Evolutionary conservation across 2,797 vertebrate species (phyloP), one percentile per base, ranked within the genome.

Genomic region (Anabas testudineus): DNA sequence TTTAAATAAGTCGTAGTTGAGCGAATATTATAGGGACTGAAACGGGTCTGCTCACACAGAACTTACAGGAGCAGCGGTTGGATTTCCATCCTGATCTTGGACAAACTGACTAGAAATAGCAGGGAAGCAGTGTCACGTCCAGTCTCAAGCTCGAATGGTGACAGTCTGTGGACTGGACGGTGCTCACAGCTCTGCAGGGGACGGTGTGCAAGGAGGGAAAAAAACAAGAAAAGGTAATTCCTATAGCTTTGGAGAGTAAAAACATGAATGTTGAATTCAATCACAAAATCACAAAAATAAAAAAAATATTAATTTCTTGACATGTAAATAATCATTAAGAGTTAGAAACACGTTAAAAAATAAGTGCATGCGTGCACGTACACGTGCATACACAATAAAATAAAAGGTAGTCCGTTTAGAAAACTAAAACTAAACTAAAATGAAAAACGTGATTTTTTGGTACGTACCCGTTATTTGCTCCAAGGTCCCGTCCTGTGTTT

Each of bases 31-130:
- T 7, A 43, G 32, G 18, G 13, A 21, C 36, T 28, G 47, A 58
- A 63, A 43, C 16, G 15, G 10, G 32, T 71, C 18, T 37, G 58
- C 54, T 71, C 22, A 26, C 48, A 41, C 45, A 71, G 67, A 89
- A 93, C 93, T 94, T 93, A 82, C 77, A 61, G 67, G 58, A 58
- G 49, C 30, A 57, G 80, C 41, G 36, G 47, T 1, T 39, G 68
- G 64, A 70, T 80, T 52, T 91, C 78, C 83, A 74, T 64, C 71
- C 75, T 67, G 63, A 70, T 76, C 67, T 80, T 72, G 58, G 78
- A 74, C 36, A 78, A 62, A 58, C 2, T 70, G 67, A 73, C 24
- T 64, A 48, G 57, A 79, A 78, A 67, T 28, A 67, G 30, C 68
- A 61, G 75, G 26, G 78, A 70, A 60, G 30, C 63, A 22, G 65